phyloP scores from a whole-genome alignment of 1,140 invertebrate genomes.

The Ganaspis sp. region DNA sequence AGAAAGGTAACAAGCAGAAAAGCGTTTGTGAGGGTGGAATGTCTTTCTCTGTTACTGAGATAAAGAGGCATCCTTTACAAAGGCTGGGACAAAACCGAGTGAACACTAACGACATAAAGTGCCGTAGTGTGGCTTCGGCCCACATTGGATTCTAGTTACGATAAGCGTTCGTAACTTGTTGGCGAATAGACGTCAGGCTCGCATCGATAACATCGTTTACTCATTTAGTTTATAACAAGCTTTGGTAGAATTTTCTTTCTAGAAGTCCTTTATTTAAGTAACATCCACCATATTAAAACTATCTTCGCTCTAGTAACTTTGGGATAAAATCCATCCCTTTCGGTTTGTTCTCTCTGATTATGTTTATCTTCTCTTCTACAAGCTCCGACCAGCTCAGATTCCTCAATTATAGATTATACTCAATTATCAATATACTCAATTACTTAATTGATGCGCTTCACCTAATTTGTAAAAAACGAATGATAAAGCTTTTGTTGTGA shows the following conservation, averaged over 20 bases:
- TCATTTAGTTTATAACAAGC: background rate
- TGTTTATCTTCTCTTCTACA: too few relatives aligned
- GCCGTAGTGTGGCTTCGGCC: slow-evolving; percentile 48
- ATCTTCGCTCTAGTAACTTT: too few relatives aligned
- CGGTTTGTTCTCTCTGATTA: too few relatives aligned
- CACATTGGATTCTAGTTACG: slow-evolving; percentile 49
- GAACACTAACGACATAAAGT: slow-evolving; percentile 55
- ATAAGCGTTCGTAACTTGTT: slow-evolving; percentile 51
- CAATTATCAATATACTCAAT: too few relatives aligned
- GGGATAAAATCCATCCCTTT: too few relatives aligned
- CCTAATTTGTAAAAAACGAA: too few relatives aligned
- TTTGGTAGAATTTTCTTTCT: background rate
- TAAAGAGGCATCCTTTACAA: slow-evolving; percentile 58
- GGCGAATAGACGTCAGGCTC: slow-evolving; percentile 49
- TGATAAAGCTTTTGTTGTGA: too few relatives aligned
- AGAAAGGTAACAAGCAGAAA: slow-evolving; percentile 32
- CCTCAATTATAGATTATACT: too few relatives aligned
- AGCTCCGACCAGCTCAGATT: too few relatives aligned
- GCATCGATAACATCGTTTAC: slow-evolving; percentile 15
- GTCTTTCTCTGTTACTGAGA: slow-evolving; percentile 52
- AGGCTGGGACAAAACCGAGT: slow-evolving; percentile 58
- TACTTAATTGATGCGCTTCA: too few relatives aligned
- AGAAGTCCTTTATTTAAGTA: too few relatives aligned
- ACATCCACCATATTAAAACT: too few relatives aligned
- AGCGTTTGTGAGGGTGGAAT: slow-evolving; percentile 36